Conservation (phyloP, 2,113 vertebrate genomes). For the Neotoma lepida region DNA sequence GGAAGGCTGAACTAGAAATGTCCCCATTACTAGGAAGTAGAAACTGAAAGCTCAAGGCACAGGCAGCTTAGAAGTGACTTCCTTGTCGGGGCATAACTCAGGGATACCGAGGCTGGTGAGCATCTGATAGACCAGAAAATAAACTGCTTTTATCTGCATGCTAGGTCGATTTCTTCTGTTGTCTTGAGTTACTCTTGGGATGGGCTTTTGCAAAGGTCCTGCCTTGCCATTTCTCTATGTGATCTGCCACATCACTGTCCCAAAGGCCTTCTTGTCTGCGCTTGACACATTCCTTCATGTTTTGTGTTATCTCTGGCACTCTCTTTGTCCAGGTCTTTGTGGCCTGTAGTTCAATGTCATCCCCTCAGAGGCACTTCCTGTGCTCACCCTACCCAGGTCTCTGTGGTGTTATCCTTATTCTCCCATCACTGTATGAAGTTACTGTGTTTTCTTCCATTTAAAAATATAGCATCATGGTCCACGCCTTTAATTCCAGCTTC, state of each 20-base stretch:
- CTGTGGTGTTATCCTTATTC: neutral
- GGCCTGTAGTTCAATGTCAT: neutral
- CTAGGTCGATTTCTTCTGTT: neutral
- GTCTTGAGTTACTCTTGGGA: neutral
- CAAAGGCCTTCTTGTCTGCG: neutral
- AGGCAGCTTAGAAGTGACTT: neutral
- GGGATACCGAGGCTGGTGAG: neutral
- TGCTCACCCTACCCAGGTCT: neutral
- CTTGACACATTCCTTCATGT: neutral
- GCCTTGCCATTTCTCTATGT: neutral
- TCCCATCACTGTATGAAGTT: neutral
- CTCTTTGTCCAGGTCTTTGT: neutral
- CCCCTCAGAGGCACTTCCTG: neutral
- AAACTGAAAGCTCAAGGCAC: slow-evolving; percentile 59
- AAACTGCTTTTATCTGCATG: neutral
- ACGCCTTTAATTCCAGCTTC: neutral
- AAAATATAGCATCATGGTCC: neutral
- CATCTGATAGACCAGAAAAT: neutral
- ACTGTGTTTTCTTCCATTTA: neutral
- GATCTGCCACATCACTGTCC: neutral
- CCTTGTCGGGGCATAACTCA: neutral
- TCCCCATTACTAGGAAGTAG: neutral
- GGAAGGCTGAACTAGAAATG: neutral
- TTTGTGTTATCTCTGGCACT: neutral
- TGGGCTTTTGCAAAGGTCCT: neutral